Base-by-base conservation (phyloP, 2,113 vertebrate species). In the Bostrychus sinensis region DNA sequence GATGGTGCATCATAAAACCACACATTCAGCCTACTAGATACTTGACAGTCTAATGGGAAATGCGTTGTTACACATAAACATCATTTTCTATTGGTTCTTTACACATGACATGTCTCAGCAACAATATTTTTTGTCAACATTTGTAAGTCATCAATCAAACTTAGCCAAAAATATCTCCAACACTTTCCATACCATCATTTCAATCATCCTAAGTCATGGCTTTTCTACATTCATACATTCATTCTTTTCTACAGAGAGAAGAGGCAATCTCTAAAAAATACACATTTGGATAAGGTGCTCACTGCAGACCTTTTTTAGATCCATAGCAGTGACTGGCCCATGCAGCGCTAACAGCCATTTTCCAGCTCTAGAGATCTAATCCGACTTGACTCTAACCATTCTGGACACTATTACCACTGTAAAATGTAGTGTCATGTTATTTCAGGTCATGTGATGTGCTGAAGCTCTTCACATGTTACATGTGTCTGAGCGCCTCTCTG, bases 1-100 rank as follows among this genome's bases (percentile, higher is more conserved):
- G 56, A 78, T 53, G 37, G 63, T 13, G 11, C 75, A 48, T 75
- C 57, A 13, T 82, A 56, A 30, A 53, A 62, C 62, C 37, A 26
- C 22, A 64, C 32, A 45, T 79, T 23, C 43, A 51, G 61, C 58
- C 53, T 41, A 58, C 16, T 56, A 28, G 36, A 54, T 66, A 37
- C 53, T 50, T 58, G 30, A n/a, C n/a, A n/a, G 45, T 32, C 42
- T 39, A 48, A 38, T 43, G 23, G 37, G 8, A 62, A 56, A 62
- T 66, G 67, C 42, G 22, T 45, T 48, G 45, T 23, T 25, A 74
- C 38, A 32, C 28, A 25, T 62, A 51, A 26, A 73, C 57, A 63
- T 77, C 42, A 50, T 43, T 46, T 22, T 57, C 63, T 22, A 66
- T 7, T 45, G 56, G 38, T 20, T 66, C 36, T 58, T 23, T 32